Evolutionary conservation across 2,888 invertebrate species (phyloP), one percentile per base, ranked within the genome.

Genomic region (Yponomeuta evonymella): DNA sequence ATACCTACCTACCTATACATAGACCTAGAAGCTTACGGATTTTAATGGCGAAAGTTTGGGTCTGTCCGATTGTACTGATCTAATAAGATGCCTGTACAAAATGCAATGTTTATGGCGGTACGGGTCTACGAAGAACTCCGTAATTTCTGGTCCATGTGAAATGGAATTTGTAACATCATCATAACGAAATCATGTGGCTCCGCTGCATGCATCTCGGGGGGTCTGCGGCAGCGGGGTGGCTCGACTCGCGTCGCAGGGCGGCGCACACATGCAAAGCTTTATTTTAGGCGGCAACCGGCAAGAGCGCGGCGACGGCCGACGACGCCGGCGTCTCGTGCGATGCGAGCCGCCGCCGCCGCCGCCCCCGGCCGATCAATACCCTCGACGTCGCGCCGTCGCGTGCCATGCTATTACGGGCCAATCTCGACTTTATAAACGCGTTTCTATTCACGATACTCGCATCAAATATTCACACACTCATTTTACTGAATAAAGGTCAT

Each of bases 401-500:
- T 83, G 83, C 81, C 87, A 84, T 79, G 79, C 81, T 75, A 76
- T 2, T 11, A 30, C 87, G 80, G 82, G 81, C 88, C 80, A 91
- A 85, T 86, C 81, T 89, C 83, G 83, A 87, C 90, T 86, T 84
- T 90, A 85, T 78, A 78, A 79, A 80, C 88, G 84, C 86, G 70
- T 48, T 83, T 80, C 80, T 82, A 82, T 85, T 85, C 87, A 87
- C 86, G 87, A 86, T 83, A 85, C 82, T 86, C 87, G 30, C 87
- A 91, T 92, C 85, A 91, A 91, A 90, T 90, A 92, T 92, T 91
- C 87, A 92, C 88, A 86, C 83, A 86, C 82, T 85, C 85, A 86
- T 88, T 86, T 87, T 81, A 80, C 84, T 82, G 83, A 83, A 87
- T 86, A 84, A 85, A 85, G 83, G 85, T 72, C 73, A 73, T 73